Evolutionary conservation across 2,888 invertebrate genomes (phyloP), one percentile per base, ranked within the genome.

Genomic region (Apodemia zela): DNA sequence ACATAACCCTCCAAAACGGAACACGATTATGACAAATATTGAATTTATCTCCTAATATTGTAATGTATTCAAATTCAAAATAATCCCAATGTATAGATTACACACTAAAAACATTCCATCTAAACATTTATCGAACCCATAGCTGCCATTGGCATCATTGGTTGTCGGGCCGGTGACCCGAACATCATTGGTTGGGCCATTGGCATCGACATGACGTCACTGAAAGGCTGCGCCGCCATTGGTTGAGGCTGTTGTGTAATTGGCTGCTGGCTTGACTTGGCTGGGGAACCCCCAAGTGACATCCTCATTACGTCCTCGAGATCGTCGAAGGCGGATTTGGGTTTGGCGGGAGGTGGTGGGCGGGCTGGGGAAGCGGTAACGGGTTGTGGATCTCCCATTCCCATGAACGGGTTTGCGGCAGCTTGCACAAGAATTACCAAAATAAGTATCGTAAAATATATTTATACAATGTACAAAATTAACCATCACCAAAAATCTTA

Each of bases 261-360:
- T 69, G 82, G 83, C 69, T 82, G 82, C 59, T 54, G 54, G 82
- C 69, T 81, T 72, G 75, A 82, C 70, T 85, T 86, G 63, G 89
- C 87, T 61, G 94, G 94, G 63, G 94, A 94, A 66, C 94, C 94
- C 61, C 94, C 94, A 75, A 95, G 92, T 61, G 94, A 94, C 92
- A 94, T 93, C 65, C 94, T 90, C 87, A 95, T 94, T 64, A 93
- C 94, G 76, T 94, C 94, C 76, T 94, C 94, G 70, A 95, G 92
- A 74, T 94, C 94, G 76, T 94, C 94, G 80, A 94, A 93, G 45
- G 94, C 94, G 72, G 94, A 94, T 75, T 94, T 94, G 63, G 90
- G 89, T 67, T 87, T 85, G 67, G 85, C 85, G 69, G 92, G 90
- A 64, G 90, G 93, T 61, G 93, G 93, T 81, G 89, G 93, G 77